A percentile compares a stretch with the other conserved stretches of the same genome.
phyloP scores from a whole-genome alignment of 2,113 vertebrate genomes.

The Apeltes quadracus region DNA sequence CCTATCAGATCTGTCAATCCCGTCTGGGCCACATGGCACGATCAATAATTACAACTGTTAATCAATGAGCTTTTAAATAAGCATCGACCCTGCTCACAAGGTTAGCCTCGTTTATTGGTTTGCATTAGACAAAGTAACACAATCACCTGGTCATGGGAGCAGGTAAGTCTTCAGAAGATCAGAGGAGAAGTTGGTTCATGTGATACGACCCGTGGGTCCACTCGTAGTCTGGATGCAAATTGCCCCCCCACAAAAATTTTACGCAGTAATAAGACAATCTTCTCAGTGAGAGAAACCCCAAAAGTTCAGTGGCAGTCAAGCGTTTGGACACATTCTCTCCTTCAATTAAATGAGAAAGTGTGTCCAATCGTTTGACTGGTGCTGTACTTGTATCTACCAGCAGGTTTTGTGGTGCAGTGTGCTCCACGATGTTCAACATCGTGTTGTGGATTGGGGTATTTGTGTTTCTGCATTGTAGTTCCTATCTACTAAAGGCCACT shows the following conservation, averaged over 20 bases:
- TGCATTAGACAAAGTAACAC: conserved; percentile 76
- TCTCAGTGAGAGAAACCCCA: not conserved
- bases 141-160: conserved; percentile 56
- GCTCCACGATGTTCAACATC: not conserved
- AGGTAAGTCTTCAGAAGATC: conserved; percentile 34
- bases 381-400: not conserved
- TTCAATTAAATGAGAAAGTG: no score
- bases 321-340: no score
- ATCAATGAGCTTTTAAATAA: conserved; percentile 86
- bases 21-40: conserved; percentile 73
- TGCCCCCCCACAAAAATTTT: no score
- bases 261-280: not conserved
- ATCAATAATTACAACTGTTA: conserved; percentile 87
- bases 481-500: conserved; percentile 16
- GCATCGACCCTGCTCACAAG: conserved; percentile 79
- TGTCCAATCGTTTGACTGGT: no score
- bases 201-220: not conserved
- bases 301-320: not conserved
- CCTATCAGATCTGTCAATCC: conserved; percentile 76
- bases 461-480: conserved; percentile 10
- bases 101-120: conserved; percentile 78
- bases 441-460: conserved; percentile 11
- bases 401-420: not conserved
- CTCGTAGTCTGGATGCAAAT: not conserved
- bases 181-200: conserved; percentile 13